Evolutionary conservation across 2,888 invertebrate genomes (phyloP).

Genomic region (Neocrepidodera transversa): DNA sequence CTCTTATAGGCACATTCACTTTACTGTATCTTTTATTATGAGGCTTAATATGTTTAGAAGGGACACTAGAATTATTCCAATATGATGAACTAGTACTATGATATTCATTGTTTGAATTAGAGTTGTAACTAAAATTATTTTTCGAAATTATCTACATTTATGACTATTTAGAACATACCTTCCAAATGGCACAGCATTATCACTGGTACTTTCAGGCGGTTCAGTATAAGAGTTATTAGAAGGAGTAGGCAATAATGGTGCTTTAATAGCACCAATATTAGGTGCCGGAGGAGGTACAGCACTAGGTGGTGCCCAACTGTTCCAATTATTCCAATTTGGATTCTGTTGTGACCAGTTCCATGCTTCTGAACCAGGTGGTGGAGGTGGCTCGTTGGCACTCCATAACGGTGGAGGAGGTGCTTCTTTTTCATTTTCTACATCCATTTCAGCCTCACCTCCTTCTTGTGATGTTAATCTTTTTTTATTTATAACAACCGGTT

Average conservation of each 20-base stretch:
- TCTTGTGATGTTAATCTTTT: constrained; percentile 26
- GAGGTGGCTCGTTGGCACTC: constrained; percentile 58
- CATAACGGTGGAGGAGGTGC: constrained; percentile 55
- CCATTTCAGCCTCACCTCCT: constrained; percentile 88
- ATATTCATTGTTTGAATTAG: constrained; percentile 32
- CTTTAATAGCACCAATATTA: constrained; percentile 44
- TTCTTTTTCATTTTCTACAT: constrained; percentile 80
- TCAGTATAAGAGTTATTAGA: constrained; percentile 48
- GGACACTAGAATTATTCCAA: constrained; percentile 53
- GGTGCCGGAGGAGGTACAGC: constrained; percentile 48
- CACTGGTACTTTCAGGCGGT: constrained; percentile 48
- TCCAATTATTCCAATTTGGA: constrained; percentile 59
- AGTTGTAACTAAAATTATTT: constrained; percentile 38
- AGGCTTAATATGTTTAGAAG: constrained; percentile 56
- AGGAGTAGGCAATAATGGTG: constrained; percentile 57
- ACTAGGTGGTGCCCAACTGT: constrained; percentile 59
- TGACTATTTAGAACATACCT: no score
- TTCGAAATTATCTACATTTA: not conserved
- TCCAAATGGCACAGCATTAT: constrained; percentile 47
- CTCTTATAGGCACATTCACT: constrained; percentile 55
- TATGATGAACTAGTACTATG: constrained; percentile 43
- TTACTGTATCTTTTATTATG: constrained; percentile 59
- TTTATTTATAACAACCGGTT: constrained; percentile 31
- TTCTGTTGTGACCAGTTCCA: constrained; percentile 59
- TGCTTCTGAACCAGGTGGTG: constrained; percentile 45